These are phyloP conservation scores for Madoqua kirkii DNA, from an alignment of 2,113 vertebrate genomes.

Conservation along the genomic window DNA sequence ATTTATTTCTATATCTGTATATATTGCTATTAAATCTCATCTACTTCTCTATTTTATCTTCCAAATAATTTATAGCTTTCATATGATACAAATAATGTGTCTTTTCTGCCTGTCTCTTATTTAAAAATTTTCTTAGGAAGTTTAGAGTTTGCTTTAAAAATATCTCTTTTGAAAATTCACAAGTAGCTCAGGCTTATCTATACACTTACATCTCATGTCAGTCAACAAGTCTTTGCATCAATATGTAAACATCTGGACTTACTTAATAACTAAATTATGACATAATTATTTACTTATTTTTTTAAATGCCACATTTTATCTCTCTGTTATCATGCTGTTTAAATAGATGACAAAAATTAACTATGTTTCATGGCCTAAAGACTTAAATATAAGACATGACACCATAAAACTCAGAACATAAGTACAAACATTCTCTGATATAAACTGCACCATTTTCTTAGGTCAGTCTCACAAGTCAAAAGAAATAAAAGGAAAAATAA, in stretches of 20 bases:
- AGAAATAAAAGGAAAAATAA: background rate
- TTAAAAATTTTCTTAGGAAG: background rate
- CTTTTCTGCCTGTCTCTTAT: background rate
- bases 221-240: background rate
- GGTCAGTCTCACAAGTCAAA: background rate
- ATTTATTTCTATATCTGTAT: background rate
- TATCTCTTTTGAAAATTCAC: background rate
- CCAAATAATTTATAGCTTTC: background rate
- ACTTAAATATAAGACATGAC: background rate
- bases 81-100: background rate
- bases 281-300: background rate
- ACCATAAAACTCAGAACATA: background rate
- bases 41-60: background rate
- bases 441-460: background rate
- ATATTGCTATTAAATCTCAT: background rate
- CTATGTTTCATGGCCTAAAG: background rate
- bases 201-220: background rate
- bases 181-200: background rate
- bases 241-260: background rate
- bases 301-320: background rate
- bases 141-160: background rate
- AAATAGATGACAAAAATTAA: background rate
- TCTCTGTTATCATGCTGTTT: background rate
- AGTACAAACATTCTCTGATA: background rate
- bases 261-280: background rate